Percentiles rank a stretch among this genome's conserved stretches.
Conservation (phyloP, 2,113 vertebrate genomes). For the Bos indicus region DNA sequence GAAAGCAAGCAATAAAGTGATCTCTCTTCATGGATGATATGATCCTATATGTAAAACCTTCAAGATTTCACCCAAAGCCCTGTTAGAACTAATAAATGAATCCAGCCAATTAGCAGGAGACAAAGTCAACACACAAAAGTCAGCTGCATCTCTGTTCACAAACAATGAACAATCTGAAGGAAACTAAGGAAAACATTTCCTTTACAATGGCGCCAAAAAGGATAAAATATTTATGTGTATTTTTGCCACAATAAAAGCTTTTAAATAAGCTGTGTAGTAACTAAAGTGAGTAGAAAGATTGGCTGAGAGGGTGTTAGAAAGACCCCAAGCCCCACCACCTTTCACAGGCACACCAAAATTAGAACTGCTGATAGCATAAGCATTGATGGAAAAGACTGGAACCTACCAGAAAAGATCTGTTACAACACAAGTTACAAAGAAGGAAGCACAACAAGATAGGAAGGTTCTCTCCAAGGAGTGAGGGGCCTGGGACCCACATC, state of each 20-base stretch:
- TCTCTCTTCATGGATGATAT: background rate
- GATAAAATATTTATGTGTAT: background rate
- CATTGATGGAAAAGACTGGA: background rate
- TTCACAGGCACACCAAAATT: background rate
- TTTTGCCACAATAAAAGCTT: background rate
- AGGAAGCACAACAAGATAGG: background rate
- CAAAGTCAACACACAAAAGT: background rate
- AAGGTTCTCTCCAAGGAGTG: background rate
- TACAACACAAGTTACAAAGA: background rate
- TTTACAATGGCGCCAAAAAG: background rate
- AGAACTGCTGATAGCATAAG: background rate
- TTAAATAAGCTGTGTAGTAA: background rate
- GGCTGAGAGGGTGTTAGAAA: background rate
- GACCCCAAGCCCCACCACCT: background rate
- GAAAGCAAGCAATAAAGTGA: background rate
- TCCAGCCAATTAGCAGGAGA: background rate
- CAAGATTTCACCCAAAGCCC: background rate
- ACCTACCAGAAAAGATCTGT: background rate
- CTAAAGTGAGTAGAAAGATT: background rate
- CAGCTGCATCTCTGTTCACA: background rate
- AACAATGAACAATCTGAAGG: background rate
- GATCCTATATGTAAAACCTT: background rate
- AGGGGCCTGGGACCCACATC: background rate
- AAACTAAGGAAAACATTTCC: background rate
- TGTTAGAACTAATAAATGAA: background rate